Percentiles rank a stretch among this genome's conserved stretches.
phyloP scores from a whole-genome alignment of 2,888 invertebrate genomes.

The Leptopilina myrica region DNA sequence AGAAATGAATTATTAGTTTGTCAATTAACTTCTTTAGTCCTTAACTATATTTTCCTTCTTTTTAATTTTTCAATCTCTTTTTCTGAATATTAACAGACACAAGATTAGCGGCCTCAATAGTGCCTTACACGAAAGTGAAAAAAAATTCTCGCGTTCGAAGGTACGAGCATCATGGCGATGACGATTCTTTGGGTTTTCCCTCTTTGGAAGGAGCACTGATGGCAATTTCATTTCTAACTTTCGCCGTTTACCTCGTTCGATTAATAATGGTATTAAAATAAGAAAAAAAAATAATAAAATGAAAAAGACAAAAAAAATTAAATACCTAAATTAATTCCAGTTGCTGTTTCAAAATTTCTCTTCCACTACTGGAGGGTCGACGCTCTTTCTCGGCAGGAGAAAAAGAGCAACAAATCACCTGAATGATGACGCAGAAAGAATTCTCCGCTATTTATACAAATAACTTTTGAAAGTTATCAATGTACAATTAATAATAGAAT shows the following conservation, averaged over 20 bases:
- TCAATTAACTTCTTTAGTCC: too few species aligned
- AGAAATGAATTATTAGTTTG: too few species aligned
- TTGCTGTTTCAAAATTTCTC: slow-evolving; percentile 66
- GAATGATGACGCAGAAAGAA: slow-evolving; percentile 63
- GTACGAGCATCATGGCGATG: slow-evolving; percentile 74
- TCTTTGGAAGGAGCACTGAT: slow-evolving; percentile 89
- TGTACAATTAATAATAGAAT: too few species aligned
- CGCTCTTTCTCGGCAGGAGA: slow-evolving; percentile 68
- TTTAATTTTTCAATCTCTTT: not conserved
- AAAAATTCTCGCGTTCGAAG: slow-evolving; percentile 51
- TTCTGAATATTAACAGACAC: slow-evolving; percentile 59
- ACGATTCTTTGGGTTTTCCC: slow-evolving; percentile 85
- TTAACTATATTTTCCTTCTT: too few species aligned
- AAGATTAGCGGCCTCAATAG: slow-evolving; percentile 60
- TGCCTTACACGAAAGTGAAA: slow-evolving; percentile 55
- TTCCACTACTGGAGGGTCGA: slow-evolving; percentile 43
- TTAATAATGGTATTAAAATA: slow-evolving; percentile 84
- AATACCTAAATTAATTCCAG: slow-evolving; percentile 54
- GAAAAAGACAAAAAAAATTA: not conserved
- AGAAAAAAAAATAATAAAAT: too few species aligned
- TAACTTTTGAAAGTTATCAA: not conserved
- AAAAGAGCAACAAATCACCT: slow-evolving; percentile 64
- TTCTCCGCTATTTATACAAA: slow-evolving; percentile 62
- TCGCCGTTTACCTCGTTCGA: slow-evolving; percentile 90
- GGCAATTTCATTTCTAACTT: slow-evolving; percentile 90